Base-by-base conservation (phyloP, 1,140 invertebrate species). In the Polypedilum vanderplanki region DNA sequence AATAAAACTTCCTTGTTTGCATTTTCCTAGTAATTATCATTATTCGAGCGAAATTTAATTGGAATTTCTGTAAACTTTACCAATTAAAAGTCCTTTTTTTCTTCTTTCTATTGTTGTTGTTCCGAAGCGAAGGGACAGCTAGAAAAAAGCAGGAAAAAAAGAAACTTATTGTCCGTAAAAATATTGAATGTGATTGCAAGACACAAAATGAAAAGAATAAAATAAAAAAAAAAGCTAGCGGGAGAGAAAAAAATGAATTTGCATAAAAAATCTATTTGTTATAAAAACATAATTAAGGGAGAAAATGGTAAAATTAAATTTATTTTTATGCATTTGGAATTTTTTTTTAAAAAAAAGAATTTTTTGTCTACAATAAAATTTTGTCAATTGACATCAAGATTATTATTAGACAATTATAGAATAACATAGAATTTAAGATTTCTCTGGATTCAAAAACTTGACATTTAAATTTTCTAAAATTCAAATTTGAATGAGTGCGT, bases 61-160 rank as follows among this genome's bases (percentile, higher is more conserved):
- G 46, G 46, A 57, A 57, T 57, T 57, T 57, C 46, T 57, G 46
- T 57, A 57, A 33, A 57, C 46, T 57, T 57, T 57, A 57, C 65
- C 17, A 70, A 70, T 70, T 70, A 70, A 70, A 70, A 20, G 65
- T 70, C 65, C 65, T 70, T 70, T 70, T 57, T n/a, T 57, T 57
- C 24, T 15, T 15, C 12, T 57, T 57, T 12, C 46, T 57, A 57
- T 57, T 57, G 46, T 57, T 57, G 46, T 57, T 57, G 10, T 3
- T 57, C 46, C 15, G 3, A n/a, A 57, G 46, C 46, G 46, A n/a
- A 57, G 12, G 46, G 46, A 57, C 12, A 57, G 24, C 24, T 33
- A 33, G 46, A n/a, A 57, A 12, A 57, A 57, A 57, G 46, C 12
- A 57, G 46, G 24, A 33, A 33, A 57, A 12, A 12, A 57, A 57